Conservation (phyloP, 2,113 vertebrate species). For the Arenaria interpres region DNA sequence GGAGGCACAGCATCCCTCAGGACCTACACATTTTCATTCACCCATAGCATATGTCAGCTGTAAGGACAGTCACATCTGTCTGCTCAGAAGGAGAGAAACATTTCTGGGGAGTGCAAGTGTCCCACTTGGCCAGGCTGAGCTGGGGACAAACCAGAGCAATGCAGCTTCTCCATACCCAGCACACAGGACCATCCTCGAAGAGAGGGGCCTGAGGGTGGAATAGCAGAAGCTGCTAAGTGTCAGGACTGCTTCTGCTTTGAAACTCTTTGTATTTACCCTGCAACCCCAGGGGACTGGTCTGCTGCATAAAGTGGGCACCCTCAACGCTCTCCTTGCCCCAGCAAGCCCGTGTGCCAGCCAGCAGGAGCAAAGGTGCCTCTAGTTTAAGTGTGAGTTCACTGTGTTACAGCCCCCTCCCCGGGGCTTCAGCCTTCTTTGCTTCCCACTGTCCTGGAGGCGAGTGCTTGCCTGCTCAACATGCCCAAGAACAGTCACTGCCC, state of each 20-base stretch:
- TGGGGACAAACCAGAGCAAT: neutral
- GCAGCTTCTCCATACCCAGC: neutral
- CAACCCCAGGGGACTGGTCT: neutral
- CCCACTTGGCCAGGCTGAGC: neutral
- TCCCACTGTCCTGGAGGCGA: neutral
- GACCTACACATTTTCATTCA: neutral
- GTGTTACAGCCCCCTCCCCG: neutral
- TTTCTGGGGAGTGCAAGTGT: neutral
- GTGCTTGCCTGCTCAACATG: neutral
- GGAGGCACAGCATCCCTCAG: neutral
- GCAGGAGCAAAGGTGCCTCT: neutral
- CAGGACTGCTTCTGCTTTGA: neutral
- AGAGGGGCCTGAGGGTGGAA: neutral
- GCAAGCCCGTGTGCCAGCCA: neutral
- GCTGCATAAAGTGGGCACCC: neutral
- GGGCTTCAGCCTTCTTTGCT: neutral
- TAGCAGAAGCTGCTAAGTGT: neutral
- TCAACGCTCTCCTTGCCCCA: neutral
- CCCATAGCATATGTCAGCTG: neutral
- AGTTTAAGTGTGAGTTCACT: neutral
- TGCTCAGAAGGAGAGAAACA: neutral
- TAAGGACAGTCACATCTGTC: neutral
- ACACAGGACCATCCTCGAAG: neutral
- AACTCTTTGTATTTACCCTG: neutral
- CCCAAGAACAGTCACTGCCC: neutral